These are phyloP conservation scores for Malaclemys terrapin DNA, from an alignment of 2,113 vertebrate genomes.

Conservation along the genomic window DNA sequence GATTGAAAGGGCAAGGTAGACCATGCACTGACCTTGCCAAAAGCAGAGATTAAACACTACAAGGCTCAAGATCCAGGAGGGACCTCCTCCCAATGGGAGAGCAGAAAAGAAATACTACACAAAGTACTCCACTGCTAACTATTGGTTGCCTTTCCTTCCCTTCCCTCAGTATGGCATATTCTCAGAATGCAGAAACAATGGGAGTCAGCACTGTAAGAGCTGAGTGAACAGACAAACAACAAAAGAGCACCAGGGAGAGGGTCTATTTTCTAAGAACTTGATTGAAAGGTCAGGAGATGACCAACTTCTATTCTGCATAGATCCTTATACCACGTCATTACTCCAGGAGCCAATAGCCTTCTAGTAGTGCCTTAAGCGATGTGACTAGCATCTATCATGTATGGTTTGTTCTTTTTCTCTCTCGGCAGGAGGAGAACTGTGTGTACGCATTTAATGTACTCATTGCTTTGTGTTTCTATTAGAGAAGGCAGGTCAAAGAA, in stretches of 20 bases:
- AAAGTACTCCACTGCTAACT: background rate
- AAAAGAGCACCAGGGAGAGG: background rate
- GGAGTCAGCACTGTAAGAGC: background rate
- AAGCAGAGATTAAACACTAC: too few species aligned
- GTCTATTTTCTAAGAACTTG: background rate
- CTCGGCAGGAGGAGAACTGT: background rate
- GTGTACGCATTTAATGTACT: too few species aligned
- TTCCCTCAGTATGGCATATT: background rate
- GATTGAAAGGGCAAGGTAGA: background rate
- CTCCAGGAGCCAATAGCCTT: too few species aligned
- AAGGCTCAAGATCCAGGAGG: background rate
- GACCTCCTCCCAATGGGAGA: background rate
- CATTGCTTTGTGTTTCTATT: background rate
- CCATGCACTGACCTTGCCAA: too few species aligned
- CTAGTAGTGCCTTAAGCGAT: background rate
- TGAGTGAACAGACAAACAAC: background rate
- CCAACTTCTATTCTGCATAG: background rate
- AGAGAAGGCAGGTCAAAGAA: background rate
- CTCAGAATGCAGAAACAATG: background rate
- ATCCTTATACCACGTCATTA: background rate
- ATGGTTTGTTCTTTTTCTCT: background rate
- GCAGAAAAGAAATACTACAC: background rate
- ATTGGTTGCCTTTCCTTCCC: background rate
- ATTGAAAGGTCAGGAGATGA: background rate
- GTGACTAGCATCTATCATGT: background rate